Base-by-base conservation (phyloP, 2,797 vertebrate genomes). In the Percopsis omiscomaycus region DNA sequence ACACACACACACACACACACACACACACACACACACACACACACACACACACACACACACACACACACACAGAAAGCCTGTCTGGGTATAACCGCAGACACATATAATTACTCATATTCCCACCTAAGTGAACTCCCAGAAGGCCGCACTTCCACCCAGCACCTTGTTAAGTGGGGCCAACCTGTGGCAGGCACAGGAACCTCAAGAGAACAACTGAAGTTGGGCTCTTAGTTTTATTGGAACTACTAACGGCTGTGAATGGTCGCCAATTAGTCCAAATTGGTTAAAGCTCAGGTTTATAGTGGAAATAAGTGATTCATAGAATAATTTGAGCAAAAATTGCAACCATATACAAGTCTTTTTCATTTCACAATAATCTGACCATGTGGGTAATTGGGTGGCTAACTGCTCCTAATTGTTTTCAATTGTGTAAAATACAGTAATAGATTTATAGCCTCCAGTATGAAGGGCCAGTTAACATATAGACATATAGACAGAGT, bases 181-280 rank as follows among this genome's bases (percentile, higher is more conserved):
- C 4, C 13, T 2, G 47, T 15, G 11, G 16, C 59, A 32, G 37
- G 16, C 27, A 13, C 55, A n/a, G 14, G 58, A 58, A 63, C 48
- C 63, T 57, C 59, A 42, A 55, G 13, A 11, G 22, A 72, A 66
- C 63, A n/a, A 6, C 51, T 74, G 30, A 42, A 53, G 62, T 65
- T 66, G 32, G 59, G 46, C 59, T 64, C 56, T 52, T 29, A 49
- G 28, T 80, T 87, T 84, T 82, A 85, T 78, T 83, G 70, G 73
- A 77, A 73, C 32, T 46, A 68, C 51, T 78, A 81, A 89, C 69
- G 66, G 73, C 82, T 72, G 69, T 44, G 56, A 88, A 87, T 89
- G 80, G 85, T 84, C 85, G 81, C 75, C 83, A 87, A 87, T 88
- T 88, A 81, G 55, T 62, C 9, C n/a, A 80, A 87, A 91, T 86